Conservation (phyloP, 2,888 invertebrate genomes). For the Agrypnus murinus region DNA sequence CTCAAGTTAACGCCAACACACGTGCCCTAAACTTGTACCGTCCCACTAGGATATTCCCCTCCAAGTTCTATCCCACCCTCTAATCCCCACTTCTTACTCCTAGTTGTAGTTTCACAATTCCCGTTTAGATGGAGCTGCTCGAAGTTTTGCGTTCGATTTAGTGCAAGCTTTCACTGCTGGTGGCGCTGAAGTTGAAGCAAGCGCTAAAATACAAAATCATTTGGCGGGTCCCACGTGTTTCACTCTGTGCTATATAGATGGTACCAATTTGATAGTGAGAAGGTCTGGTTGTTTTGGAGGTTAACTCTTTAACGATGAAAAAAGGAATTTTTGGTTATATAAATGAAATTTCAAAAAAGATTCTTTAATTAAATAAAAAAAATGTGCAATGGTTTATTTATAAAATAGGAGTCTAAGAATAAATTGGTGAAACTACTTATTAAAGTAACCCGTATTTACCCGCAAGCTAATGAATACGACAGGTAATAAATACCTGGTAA, state of each 20-base stretch:
- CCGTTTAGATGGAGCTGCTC: slow-evolving; percentile 58
- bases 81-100: slow-evolving; percentile 36
- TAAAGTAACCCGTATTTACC: slow-evolving; percentile 11
- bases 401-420: background rate
- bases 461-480: slow-evolving; percentile 13
- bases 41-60: slow-evolving; percentile 47
- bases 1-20: slow-evolving; percentile 37
- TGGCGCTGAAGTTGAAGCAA: slow-evolving; percentile 52
- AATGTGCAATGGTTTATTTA: too few relatives aligned
- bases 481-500: slow-evolving; percentile 17
- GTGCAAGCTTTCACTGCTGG: slow-evolving; percentile 51
- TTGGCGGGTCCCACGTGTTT: slow-evolving; percentile 6
- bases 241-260: background rate
- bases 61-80: slow-evolving; percentile 42
- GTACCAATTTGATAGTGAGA: too few relatives aligned
- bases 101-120: slow-evolving; percentile 46
- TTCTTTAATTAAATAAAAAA: too few relatives aligned
- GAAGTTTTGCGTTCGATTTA: slow-evolving; percentile 34
- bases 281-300: too few relatives aligned
- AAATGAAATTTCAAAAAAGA: too few relatives aligned
- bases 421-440: background rate
- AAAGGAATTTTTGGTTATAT: too few relatives aligned
- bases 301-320: too few relatives aligned
- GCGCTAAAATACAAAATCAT: slow-evolving; percentile 17
- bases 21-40: slow-evolving; percentile 38